Base-by-base conservation (phyloP, 2,113 vertebrate genomes). In the Oncorhynchus clarkii region DNA sequence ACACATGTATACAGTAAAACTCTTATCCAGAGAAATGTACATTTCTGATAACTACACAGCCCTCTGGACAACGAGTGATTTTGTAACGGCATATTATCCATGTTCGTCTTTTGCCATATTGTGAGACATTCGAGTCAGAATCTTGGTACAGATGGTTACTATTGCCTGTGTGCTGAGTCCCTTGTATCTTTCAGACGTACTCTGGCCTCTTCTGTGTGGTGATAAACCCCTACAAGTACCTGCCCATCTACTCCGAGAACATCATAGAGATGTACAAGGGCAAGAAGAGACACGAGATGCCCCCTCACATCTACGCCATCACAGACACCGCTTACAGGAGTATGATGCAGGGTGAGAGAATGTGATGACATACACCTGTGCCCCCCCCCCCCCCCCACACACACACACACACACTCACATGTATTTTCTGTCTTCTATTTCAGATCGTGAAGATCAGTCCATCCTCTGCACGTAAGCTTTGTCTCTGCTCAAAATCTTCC, bases 181-280 rank as follows among this genome's bases (percentile, higher is more conserved):
- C 6, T 71, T 6, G 0, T 78, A 1, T 26, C 39, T 39, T n/a
- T 3, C 4, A 97, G 96, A 97, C 96, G 0, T 97, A 97, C 88
- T 97, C 96, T 0, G 96, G 96, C 49, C 95, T 97, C 11, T 97
- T 97, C 93, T 97, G 95, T 22, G 96, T 97, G 85, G 96, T 97
- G 78, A 93, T 97, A 84, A 97, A 97, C 84, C 96, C 96, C 0
- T 97, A 97, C 86, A 97, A 96, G 88, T 84, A 95, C 81, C 87
- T 96, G 70, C 96, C 96, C 79, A 97, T 97, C 93, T 97, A 97
- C 77, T 92, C 92, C 0, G 96, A 97, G 77, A 94, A 95, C 16
- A 97, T 97, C 0, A 92, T 97, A 70, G 95, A 96, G 78, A 97
- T 97, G 95, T 97, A 97, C 85, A 94, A 94, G 72, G 96, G 96